These are phyloP conservation scores for Phymastichus coffea DNA, from an alignment of 1,140 invertebrate genomes.

Conservation along the genomic window DNA sequence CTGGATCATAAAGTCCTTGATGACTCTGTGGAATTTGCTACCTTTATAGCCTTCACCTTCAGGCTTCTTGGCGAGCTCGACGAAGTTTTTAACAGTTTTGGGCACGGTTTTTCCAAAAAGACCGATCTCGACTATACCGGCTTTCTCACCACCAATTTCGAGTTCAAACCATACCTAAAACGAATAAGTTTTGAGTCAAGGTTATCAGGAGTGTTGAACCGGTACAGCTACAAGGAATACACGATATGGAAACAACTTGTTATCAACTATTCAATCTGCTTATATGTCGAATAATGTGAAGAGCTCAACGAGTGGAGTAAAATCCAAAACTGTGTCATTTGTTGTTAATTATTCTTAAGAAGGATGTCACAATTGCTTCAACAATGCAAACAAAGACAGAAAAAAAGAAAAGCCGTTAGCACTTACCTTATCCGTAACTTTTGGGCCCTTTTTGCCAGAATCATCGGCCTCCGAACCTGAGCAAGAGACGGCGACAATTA, in stretches of 20 bases:
- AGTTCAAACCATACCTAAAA: slow-evolving; percentile 93
- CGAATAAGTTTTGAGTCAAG: slow-evolving; percentile 19
- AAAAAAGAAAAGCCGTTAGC: too few relatives aligned
- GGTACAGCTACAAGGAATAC: too few relatives aligned
- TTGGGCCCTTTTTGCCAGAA: slow-evolving; percentile 63
- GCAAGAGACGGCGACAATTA: slow-evolving; percentile 27
- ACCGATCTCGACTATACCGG: slow-evolving; percentile 87
- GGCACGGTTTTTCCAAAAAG: slow-evolving; percentile 94
- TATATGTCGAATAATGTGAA: too few relatives aligned
- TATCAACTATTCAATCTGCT: too few relatives aligned
- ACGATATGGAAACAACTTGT: too few relatives aligned
- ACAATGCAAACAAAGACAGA: too few relatives aligned
- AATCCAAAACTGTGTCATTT: too few relatives aligned
- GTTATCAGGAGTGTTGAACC: too few relatives aligned
- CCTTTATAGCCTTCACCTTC: slow-evolving; percentile 83
- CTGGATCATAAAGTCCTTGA: slow-evolving; percentile 95
- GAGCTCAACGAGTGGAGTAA: too few relatives aligned
- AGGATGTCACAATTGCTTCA: too few relatives aligned
- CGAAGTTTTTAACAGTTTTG: slow-evolving; percentile 92
- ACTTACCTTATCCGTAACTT: slow-evolving; percentile 76
- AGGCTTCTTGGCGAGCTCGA: slow-evolving; percentile 76
- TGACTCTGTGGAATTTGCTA: slow-evolving; percentile 90
- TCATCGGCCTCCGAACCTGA: slow-evolving; percentile 32
- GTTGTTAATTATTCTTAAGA: too few relatives aligned
- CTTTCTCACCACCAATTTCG: slow-evolving; percentile 74